Percentiles rank a stretch among this genome's conserved stretches.
Evolutionary conservation across 2,113 vertebrate genomes (phyloP).

Genomic region (Gorsachius goisagi): DNA sequence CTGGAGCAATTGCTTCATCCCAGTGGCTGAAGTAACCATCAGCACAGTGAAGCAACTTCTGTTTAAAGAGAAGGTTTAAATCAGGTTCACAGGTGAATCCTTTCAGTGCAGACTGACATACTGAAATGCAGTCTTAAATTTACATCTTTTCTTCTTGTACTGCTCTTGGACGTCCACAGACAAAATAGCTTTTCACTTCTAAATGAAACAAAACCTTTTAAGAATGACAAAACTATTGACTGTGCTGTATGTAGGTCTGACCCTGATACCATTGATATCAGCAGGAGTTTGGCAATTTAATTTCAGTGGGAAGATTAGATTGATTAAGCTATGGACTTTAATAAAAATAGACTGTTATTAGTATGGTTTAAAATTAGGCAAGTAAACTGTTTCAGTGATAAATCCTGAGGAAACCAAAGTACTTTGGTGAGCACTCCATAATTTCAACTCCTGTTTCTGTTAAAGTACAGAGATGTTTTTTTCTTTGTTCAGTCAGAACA

Average conservation of each 20-base stretch:
- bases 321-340: not conserved
- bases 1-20: not conserved
- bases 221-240: not conserved
- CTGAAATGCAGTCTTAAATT: not conserved
- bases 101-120: not conserved
- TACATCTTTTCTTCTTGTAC: not conserved
- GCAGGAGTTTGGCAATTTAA: not conserved
- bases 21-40: not conserved
- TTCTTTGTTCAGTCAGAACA: not conserved
- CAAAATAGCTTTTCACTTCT: not conserved
- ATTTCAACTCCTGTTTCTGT: not conserved
- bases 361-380: not conserved
- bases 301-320: not conserved
- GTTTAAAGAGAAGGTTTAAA: not conserved
- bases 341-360: not conserved
- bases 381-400: not conserved
- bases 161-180: not conserved
- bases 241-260: not conserved
- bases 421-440: not conserved
- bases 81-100: not conserved
- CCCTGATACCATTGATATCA: not conserved
- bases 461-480: not conserved
- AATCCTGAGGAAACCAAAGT: not conserved
- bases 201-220: not conserved
- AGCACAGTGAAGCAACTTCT: not conserved